Evolutionary conservation across 1,140 invertebrate species (phyloP), one percentile per base, ranked within the genome.

Genomic region (Dendrolimus punctatus): DNA sequence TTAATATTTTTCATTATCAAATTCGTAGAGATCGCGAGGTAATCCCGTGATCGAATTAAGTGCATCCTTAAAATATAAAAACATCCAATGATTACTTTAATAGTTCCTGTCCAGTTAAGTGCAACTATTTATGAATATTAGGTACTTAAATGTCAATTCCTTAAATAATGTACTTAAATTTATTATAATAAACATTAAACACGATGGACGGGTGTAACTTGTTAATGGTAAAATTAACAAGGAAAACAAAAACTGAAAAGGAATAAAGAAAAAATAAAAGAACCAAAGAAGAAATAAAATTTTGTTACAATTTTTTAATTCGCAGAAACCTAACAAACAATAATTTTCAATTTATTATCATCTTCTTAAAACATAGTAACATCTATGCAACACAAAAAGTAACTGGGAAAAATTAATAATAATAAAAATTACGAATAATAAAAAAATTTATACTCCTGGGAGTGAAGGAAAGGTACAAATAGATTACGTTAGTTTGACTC

Each of bases 241-340:
- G 51, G 57, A 65, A 71, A 65, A 39, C 40, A 66, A 72, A 61
- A 62, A 62, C 57, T 58, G 66, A 68, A 57, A 65, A 64, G 55
- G 64, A 67, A 52, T 71, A 73, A 57, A 68, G 60, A 77, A 72
- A 57, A 56, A 67, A 60, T 72, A 69, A 73, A 55, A 76, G 76
- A 80, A 78, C 68, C 69, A 80, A 84, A 77, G 64, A 71, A 69
- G 80, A 85, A 76, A 69, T 69, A 65, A 64, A 77, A 78, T 85
- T 80, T 87, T 87, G 77, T 85, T 80, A 85, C 78, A 81, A 38
- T 83, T 85, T 85, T 88, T 88, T 87, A 88, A 87, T 88, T 88
- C 72, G 81, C 85, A 80, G 85, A 88, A 86, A 87, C 82, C 84
- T 87, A 88, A 87, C 85, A 88, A 88, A 88, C 84, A 88, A 88